Conservation (phyloP, 2,797 vertebrate genomes). For the Danio choprae region DNA sequence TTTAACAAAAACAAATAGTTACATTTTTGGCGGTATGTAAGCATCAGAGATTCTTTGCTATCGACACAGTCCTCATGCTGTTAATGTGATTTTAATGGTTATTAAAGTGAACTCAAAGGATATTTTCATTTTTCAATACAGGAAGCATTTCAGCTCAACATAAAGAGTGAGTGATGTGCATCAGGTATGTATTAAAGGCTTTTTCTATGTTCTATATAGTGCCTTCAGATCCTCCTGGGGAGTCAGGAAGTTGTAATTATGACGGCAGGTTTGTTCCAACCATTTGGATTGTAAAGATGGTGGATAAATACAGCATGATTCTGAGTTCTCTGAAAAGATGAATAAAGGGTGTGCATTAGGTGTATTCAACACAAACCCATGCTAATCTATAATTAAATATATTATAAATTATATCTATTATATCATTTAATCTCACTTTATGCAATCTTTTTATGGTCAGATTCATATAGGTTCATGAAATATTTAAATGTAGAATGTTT, state of each 20-base stretch:
- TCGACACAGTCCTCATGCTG: not conserved
- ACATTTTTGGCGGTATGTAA: not conserved
- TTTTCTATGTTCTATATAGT: not conserved
- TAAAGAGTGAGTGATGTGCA: not conserved
- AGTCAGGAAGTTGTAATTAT: not conserved
- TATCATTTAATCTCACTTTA: too few relatives aligned
- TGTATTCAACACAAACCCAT: not conserved
- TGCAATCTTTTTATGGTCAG: too few relatives aligned
- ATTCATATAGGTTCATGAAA: too few relatives aligned
- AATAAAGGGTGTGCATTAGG: not conserved
- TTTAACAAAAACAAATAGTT: not conserved
- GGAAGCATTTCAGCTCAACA: not conserved
- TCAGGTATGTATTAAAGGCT: not conserved
- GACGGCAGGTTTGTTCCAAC: not conserved
- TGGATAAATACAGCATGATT: not conserved
- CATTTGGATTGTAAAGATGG: not conserved
- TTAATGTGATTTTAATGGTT: not conserved
- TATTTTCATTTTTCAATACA: not conserved
- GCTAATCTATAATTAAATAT: not conserved
- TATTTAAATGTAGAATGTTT: too few relatives aligned
- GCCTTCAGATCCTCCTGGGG: not conserved
- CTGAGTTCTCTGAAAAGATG: not conserved
- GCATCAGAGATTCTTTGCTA: not conserved
- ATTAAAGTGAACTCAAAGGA: not conserved
- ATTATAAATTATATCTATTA: too few relatives aligned